Evolutionary conservation across 2,113 vertebrate species (phyloP).

Genomic region (Grammatotria lemairii): DNA sequence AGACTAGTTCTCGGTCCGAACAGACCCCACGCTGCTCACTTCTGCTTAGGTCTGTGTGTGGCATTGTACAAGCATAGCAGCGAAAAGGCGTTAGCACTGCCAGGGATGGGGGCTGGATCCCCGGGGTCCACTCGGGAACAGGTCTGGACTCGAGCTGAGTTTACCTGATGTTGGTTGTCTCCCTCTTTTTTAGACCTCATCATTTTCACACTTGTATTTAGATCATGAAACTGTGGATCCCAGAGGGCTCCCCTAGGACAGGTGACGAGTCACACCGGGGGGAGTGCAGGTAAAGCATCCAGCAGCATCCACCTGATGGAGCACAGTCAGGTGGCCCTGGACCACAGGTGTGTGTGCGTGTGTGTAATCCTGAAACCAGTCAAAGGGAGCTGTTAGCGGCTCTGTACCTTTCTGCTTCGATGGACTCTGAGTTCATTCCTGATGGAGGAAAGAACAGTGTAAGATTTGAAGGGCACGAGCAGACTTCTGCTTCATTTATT

Average conservation of each 20-base stretch:
- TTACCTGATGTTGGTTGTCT: not conserved
- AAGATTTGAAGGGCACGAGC: not conserved
- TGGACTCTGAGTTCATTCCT: not conserved
- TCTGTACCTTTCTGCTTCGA: not conserved
- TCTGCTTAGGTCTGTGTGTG: not conserved
- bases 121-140: not conserved
- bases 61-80: not conserved
- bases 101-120: not conserved
- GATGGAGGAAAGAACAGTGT: not conserved
- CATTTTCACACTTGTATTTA: not conserved
- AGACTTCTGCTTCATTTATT: slow-evolving; percentile 3
- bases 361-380: not conserved
- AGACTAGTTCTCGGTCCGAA: not conserved
- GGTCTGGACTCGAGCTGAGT: not conserved
- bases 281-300: not conserved
- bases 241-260: not conserved
- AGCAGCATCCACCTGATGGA: not conserved
- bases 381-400: not conserved
- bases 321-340: not conserved
- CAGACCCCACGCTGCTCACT: not conserved
- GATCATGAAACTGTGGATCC: not conserved
- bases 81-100: slow-evolving; percentile 14
- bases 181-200: not conserved
- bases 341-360: not conserved
- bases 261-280: not conserved